Evolutionary conservation across 2,797 vertebrate species (phyloP), one percentile per base, ranked within the genome.

Genomic region (Notolepis coatsorum): DNA sequence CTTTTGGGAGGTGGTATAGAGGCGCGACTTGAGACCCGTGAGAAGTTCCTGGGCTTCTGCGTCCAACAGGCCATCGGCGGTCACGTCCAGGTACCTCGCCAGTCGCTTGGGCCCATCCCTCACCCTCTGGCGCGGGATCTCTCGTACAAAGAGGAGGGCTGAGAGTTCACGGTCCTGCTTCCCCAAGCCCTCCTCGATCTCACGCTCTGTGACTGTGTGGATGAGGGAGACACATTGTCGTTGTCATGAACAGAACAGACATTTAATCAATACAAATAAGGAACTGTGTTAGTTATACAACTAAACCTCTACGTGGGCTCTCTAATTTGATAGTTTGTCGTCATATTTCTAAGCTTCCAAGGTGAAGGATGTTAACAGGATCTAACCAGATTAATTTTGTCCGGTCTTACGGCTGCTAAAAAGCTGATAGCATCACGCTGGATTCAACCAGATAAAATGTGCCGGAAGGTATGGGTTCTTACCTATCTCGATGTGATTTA

Each of bases 151-250:
- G 28, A 96, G 15, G 1, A 93, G 75, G 6, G 88, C 70, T 0
- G 82, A 68, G 0, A 6, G 4, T 3, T 82, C 54, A 2, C 49
- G 7, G 5, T 37, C 47, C 0, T 73, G 63, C 2, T 24, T 68
- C 60, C 90, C 84, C 49, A 96, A 73, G 3, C 94, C 93, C 0
- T 24, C 49, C 21, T 94, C 86, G 0, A 95, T 83, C 78, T 96
- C 94, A 71, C 65, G 77, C 59, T 94, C 93, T 0, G 76, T 85
- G 20, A 86, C 95, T 96, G 68, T 10, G 62, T 3, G 17, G 51
- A 31, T n/a, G 7, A 73, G 69, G 31, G 45, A 63, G 9, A 68
- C 20, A 43, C 21, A 49, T 9, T 3, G 10, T 35, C 2, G 5
- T 7, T 6, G 12, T 5, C 13, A 20, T 39, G 28, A 15, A 24